Evolutionary conservation across 2,888 invertebrate species (phyloP).

Genomic region (Azorinus chamasolen): DNA sequence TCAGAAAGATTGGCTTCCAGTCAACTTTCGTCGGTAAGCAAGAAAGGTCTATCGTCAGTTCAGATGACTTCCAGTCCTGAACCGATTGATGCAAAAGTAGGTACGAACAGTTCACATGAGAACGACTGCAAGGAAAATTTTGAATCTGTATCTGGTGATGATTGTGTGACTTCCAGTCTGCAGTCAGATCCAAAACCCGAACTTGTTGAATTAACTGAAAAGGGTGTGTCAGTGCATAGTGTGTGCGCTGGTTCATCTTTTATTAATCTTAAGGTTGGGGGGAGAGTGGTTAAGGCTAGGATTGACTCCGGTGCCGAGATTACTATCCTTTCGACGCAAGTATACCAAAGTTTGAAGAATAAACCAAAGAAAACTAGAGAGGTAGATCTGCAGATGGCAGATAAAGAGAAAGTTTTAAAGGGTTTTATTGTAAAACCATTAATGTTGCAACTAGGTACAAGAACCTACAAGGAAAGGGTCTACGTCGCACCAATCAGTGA

Average conservation of each 20-base stretch:
- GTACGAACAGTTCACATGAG: too few relatives aligned
- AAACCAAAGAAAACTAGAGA: constrained; percentile 13
- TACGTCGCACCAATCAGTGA: constrained; percentile 12
- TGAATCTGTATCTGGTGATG: background rate
- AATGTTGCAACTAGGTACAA: too few relatives aligned
- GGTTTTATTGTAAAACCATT: too few relatives aligned
- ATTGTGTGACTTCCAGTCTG: background rate
- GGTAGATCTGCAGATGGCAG: constrained; percentile 29
- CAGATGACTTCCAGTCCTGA: too few relatives aligned
- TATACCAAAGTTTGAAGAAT: constrained; percentile 15
- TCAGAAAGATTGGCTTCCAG: too few relatives aligned
- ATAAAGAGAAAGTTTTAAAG: constrained; percentile 12
- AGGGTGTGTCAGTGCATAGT: too few relatives aligned
- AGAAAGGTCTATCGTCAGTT: too few relatives aligned
- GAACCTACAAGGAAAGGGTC: background rate
- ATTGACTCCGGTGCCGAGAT: constrained; percentile 26
- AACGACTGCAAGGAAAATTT: background rate
- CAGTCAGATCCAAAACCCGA: too few relatives aligned
- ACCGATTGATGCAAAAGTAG: too few relatives aligned
- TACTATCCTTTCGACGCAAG: constrained; percentile 15
- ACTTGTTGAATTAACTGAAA: too few relatives aligned
- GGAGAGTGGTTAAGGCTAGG: constrained; percentile 14
- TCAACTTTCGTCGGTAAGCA: too few relatives aligned
- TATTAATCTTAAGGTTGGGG: constrained; percentile 8
- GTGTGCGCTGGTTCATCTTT: too few relatives aligned